Conservation (phyloP, 2,888 invertebrate species). For the Lithophane ornitopus region DNA sequence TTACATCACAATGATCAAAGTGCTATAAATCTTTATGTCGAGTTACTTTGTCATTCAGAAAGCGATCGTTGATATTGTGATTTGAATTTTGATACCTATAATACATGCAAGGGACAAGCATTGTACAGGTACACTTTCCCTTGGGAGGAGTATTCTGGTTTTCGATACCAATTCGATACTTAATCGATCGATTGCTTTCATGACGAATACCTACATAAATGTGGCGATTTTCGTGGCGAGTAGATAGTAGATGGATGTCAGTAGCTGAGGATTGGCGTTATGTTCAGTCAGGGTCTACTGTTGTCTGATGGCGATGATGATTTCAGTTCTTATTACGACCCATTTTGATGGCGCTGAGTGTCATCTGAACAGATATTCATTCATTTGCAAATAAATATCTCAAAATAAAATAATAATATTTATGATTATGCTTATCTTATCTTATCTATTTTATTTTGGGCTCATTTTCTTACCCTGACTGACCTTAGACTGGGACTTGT, state of each 20-base stretch:
- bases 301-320: neutral
- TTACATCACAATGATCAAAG: conserved; percentile 58
- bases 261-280: neutral
- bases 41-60: conserved; percentile 49
- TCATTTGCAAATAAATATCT: too few species aligned
- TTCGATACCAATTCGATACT: conserved; percentile 1
- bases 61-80: conserved; percentile 67
- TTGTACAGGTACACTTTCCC: conserved; percentile 77
- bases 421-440: too few species aligned
- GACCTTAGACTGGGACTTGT: too few species aligned
- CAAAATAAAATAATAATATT: too few species aligned
- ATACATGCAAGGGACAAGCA: conserved; percentile 61
- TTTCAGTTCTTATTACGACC: neutral
- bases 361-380: neutral
- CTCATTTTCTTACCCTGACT: neutral
- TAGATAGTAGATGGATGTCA: neutral
- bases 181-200: neutral
- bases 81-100: conserved; percentile 81
- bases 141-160: conserved; percentile 79
- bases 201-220: neutral
- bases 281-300: neutral
- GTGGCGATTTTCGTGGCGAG: neutral
- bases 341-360: neutral
- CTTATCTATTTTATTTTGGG: neutral
- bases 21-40: conserved; percentile 69